These are phyloP conservation scores for Choloepus didactylus DNA, from an alignment of 2,797 vertebrate species.

Conservation along the genomic window DNA sequence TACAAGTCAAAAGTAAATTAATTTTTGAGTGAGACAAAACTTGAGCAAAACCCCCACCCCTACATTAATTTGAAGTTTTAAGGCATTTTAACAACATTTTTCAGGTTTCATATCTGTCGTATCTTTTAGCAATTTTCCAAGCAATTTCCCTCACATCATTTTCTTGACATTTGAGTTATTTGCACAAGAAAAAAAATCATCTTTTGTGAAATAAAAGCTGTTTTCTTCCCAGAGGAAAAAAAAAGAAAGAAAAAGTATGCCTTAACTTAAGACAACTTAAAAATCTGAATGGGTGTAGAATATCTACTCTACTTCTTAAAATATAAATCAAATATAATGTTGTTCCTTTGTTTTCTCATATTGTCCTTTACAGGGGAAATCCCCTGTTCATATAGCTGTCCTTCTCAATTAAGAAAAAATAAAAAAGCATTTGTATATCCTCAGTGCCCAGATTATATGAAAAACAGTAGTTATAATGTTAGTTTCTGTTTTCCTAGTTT, in stretches of 20 bases:
- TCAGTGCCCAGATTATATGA: background rate
- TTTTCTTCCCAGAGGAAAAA: background rate
- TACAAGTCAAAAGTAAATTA: background rate
- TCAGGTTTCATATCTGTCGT: background rate
- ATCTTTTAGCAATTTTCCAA: slow-evolving; percentile 54
- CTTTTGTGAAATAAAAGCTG: slow-evolving; percentile 44
- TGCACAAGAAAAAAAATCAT: background rate
- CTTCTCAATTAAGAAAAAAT: background rate
- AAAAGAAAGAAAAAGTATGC: background rate
- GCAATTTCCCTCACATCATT: slow-evolving; percentile 65
- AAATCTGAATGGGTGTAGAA: background rate
- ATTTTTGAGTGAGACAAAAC: background rate
- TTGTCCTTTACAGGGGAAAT: background rate
- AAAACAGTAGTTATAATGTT: background rate
- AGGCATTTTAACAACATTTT: background rate
- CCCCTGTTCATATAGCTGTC: background rate
- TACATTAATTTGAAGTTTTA: slow-evolving; percentile 52
- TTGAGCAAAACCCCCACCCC: background rate
- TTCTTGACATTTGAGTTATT: slow-evolving; percentile 63
- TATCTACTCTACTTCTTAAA: background rate
- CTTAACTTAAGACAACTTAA: slow-evolving; percentile 20
- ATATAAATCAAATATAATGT: background rate
- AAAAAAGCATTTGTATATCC: background rate
- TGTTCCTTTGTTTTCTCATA: background rate
- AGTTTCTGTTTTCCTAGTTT: background rate